Conservation (phyloP, 1,140 invertebrate genomes). For the Mycetomoellerius zeteki region DNA sequence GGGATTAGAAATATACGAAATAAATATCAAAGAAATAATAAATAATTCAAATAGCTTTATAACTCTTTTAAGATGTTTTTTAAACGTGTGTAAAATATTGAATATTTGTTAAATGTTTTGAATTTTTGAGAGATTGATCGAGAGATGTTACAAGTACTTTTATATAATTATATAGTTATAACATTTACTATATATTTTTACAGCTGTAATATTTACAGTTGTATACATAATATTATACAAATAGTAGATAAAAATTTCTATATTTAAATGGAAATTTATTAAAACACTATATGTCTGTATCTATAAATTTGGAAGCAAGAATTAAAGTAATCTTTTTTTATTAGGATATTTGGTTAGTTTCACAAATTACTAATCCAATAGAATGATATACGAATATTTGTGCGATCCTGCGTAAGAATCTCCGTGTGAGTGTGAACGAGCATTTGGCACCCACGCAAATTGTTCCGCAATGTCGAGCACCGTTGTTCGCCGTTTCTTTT, state of each 20-base stretch:
- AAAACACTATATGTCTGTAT: not conserved
- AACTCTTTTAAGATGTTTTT: not conserved
- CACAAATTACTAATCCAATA: not conserved
- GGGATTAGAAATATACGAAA: not conserved
- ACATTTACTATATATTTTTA: not conserved
- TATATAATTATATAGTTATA: not conserved
- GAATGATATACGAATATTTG: not conserved
- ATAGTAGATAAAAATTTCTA: not conserved
- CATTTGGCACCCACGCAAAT: slow-evolving; percentile 54
- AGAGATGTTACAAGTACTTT: not conserved
- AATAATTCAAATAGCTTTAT: not conserved
- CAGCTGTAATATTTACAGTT: not conserved
- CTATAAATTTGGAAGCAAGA: not conserved
- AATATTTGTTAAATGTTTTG: not conserved
- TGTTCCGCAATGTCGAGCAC: slow-evolving; percentile 32
- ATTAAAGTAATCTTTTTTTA: not conserved
- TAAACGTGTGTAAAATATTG: not conserved
- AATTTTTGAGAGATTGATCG: not conserved
- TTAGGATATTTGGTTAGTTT: not conserved
- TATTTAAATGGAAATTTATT: slow-evolving; percentile 2
- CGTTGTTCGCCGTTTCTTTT: slow-evolving; percentile 51
- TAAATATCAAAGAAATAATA: not conserved
- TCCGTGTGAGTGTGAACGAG: slow-evolving; percentile 11
- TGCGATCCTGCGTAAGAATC: slow-evolving; percentile 28
- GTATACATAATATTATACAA: not conserved